phyloP scores from a whole-genome alignment of 2,888 invertebrate species.

The Brassicogethes aeneus region DNA sequence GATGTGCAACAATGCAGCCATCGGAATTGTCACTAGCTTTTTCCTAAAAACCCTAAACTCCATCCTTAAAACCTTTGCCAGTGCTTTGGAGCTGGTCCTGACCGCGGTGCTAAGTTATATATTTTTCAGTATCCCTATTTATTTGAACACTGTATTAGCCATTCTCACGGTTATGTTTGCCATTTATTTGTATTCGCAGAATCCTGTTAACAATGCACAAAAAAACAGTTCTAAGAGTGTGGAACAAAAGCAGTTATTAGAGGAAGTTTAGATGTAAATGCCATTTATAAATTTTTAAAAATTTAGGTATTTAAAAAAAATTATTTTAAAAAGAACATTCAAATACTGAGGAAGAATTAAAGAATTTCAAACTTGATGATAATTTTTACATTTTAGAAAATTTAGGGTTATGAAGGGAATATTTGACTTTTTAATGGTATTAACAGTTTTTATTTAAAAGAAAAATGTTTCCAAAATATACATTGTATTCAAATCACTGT shows the following conservation, averaged over 20 bases:
- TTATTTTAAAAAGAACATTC: too few relatives aligned
- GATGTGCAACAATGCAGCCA: constrained; percentile 80
- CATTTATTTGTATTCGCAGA: constrained; percentile 79
- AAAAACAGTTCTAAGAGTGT: constrained; percentile 12
- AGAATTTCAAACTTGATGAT: too few relatives aligned
- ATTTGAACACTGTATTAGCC: constrained; percentile 70
- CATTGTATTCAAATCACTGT: too few relatives aligned
- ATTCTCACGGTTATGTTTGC: constrained; percentile 77
- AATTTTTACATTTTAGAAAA: too few relatives aligned
- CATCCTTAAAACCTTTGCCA: constrained; percentile 91
- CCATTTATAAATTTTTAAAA: too few relatives aligned
- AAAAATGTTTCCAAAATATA: too few relatives aligned
- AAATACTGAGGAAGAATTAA: too few relatives aligned
- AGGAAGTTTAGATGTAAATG: constrained; percentile 9
- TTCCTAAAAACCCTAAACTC: constrained; percentile 90
- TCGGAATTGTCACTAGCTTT: constrained; percentile 90
- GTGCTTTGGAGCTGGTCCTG: constrained; percentile 83
- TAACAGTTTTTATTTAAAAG: too few relatives aligned
- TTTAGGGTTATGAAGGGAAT: too few relatives aligned
- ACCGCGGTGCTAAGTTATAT: constrained; percentile 83
- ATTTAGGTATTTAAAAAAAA: too few relatives aligned
- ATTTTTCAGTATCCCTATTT: constrained; percentile 77
- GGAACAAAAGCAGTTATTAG: constrained; percentile 12
- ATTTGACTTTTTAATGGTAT: too few relatives aligned
- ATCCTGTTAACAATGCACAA: constrained; percentile 65